These are phyloP conservation scores for Neodiprion virginianus DNA, from an alignment of 1,140 invertebrate genomes.

Conservation along the genomic window DNA sequence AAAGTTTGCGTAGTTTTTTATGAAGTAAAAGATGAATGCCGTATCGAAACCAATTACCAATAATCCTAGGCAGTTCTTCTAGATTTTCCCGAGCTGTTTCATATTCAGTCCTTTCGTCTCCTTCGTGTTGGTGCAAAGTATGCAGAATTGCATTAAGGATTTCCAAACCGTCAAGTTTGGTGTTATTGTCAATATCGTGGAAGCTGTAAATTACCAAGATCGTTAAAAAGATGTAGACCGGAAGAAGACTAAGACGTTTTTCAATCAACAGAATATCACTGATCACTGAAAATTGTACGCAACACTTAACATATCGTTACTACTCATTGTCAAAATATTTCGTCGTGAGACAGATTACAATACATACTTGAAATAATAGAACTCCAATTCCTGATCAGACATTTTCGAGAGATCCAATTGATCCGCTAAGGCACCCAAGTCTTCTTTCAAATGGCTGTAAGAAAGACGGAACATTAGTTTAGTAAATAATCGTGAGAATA, in stretches of 20 bases:
- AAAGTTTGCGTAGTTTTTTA: too few species aligned
- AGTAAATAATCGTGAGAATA: conserved; percentile 19
- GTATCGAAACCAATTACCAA: conserved; percentile 19
- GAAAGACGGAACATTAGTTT: conserved; percentile 41
- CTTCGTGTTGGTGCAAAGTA: conserved; percentile 63
- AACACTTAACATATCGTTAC: too few species aligned
- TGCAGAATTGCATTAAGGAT: conserved; percentile 74
- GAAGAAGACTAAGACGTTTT: not conserved
- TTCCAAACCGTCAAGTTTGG: conserved; percentile 81
- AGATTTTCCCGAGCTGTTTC: conserved; percentile 31
- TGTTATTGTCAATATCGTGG: conserved; percentile 84
- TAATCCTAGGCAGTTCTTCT: conserved; percentile 23
- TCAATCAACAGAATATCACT: not conserved
- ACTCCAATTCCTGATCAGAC: conserved; percentile 77
- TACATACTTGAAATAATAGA: conserved; percentile 69
- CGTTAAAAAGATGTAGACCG: too few species aligned
- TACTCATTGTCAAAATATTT: too few species aligned
- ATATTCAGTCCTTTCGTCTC: conserved; percentile 38
- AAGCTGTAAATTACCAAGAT: conserved; percentile 68
- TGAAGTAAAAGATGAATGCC: too few species aligned
- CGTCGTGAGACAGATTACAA: too few species aligned
- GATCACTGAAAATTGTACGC: not conserved
- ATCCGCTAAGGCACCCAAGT: conserved; percentile 67
- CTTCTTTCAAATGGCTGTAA: conserved; percentile 76
- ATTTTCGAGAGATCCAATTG: conserved; percentile 68